Evolutionary conservation across 1,140 invertebrate genomes (phyloP).

Genomic region (Melitaea cinxia): DNA sequence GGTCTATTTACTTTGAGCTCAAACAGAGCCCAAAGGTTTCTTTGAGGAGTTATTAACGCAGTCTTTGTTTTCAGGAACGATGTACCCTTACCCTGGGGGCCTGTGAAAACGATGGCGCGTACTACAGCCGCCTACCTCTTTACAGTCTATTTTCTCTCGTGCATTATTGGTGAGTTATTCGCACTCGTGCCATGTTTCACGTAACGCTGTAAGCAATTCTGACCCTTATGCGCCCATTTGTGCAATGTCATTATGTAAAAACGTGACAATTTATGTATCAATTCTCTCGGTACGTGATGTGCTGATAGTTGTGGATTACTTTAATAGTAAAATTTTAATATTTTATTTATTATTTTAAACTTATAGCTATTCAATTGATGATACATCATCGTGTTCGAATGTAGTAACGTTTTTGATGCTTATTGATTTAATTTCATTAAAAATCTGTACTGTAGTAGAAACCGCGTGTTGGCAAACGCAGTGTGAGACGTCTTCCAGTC

Average conservation of each 20-base stretch:
- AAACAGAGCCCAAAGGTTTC: conserved; percentile 46
- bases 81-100: conserved; percentile 51
- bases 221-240: conserved; percentile 28
- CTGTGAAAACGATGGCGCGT: conserved; percentile 63
- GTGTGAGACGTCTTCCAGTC: too few relatives aligned
- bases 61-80: conserved; percentile 71
- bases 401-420: neutral
- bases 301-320: conserved; percentile 10
- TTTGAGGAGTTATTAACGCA: conserved; percentile 65
- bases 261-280: conserved; percentile 23
- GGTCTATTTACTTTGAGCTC: conserved; percentile 34
- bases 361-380: neutral
- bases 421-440: too few relatives aligned
- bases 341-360: neutral
- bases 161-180: conserved; percentile 69
- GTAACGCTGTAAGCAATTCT: conserved; percentile 34
- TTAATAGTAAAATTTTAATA: conserved; percentile 2
- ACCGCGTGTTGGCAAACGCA: too few relatives aligned
- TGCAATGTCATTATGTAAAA: conserved; percentile 24
- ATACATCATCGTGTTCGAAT: neutral
- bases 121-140: conserved; percentile 65
- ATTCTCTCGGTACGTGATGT: conserved; percentile 13
- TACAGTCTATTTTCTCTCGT: conserved; percentile 73
- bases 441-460: too few relatives aligned
- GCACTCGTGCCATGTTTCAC: conserved; percentile 24